phyloP scores from a whole-genome alignment of 1,140 invertebrate genomes.

The Zelostemma sp. region DNA sequence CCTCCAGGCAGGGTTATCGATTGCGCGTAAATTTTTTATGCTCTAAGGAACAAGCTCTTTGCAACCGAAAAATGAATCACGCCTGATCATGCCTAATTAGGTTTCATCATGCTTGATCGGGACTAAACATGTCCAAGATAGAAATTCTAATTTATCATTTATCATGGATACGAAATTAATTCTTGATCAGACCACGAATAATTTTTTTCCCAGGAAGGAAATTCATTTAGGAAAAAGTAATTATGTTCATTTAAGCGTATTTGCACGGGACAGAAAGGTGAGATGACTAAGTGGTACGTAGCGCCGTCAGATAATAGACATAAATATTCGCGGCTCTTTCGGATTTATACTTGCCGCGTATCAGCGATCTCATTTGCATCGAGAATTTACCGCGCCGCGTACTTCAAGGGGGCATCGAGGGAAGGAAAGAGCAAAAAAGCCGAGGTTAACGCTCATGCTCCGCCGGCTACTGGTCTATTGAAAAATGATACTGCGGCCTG shows the following conservation, averaged over 20 bases:
- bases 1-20: not conserved
- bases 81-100: too few species aligned
- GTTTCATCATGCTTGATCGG: too few species aligned
- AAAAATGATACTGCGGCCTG: slow-evolving; percentile 63
- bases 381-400: slow-evolving; percentile 59
- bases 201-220: too few species aligned
- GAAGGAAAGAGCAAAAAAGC: slow-evolving; percentile 22
- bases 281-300: slow-evolving; percentile 46
- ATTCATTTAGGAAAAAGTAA: too few species aligned
- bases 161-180: too few species aligned
- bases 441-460: slow-evolving; percentile 54
- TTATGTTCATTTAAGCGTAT: too few species aligned
- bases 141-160: too few species aligned
- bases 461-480: slow-evolving; percentile 56
- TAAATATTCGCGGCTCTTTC: slow-evolving; percentile 67
- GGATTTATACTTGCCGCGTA: slow-evolving; percentile 68
- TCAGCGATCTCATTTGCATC: slow-evolving; percentile 68
- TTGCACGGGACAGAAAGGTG: slow-evolving; percentile 29
- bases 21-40: not conserved
- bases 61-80: too few species aligned
- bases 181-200: too few species aligned
- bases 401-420: slow-evolving; percentile 17
- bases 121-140: too few species aligned
- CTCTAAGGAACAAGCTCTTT: not conserved
- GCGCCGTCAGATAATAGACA: slow-evolving; percentile 62